Evolutionary conservation across 2,888 invertebrate genomes (phyloP).

Genomic region (Orthosia gracilis): DNA sequence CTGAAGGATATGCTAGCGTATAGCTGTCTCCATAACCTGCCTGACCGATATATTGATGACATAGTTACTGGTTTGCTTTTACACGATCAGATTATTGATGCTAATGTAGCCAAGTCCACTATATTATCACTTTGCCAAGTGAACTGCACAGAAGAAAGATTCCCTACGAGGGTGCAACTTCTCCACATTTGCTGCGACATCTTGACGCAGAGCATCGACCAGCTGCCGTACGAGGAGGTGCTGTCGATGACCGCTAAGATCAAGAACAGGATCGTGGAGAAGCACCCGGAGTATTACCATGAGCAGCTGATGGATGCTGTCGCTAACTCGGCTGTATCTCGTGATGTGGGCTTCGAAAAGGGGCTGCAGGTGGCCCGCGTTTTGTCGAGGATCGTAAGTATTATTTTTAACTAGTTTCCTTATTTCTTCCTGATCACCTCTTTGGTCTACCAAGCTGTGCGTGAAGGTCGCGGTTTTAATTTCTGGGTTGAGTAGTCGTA

Average conservation of each 20-base stretch:
- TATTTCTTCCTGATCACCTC: no score
- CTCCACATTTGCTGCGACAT: constrained; percentile 89
- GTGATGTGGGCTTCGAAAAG: constrained; percentile 88
- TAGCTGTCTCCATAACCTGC: constrained; percentile 86
- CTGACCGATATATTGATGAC: constrained; percentile 88
- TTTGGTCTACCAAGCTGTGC: no score
- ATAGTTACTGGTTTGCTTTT: constrained; percentile 89
- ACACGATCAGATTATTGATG: constrained; percentile 83
- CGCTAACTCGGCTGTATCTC: constrained; percentile 88
- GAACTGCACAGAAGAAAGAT: constrained; percentile 80
- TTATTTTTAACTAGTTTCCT: background rate
- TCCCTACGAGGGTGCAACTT: constrained; percentile 86
- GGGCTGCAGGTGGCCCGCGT: constrained; percentile 88
- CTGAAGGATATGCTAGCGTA: constrained; percentile 91
- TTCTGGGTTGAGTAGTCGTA: no score
- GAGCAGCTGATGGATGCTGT: constrained; percentile 91
- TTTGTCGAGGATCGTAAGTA: constrained; percentile 91
- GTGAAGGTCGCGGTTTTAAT: no score
- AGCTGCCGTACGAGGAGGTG: constrained; percentile 87
- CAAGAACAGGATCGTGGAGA: constrained; percentile 83
- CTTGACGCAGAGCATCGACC: constrained; percentile 84
- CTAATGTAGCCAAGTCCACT: constrained; percentile 88
- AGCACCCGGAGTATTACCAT: constrained; percentile 91
- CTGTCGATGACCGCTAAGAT: constrained; percentile 88
- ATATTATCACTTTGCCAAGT: constrained; percentile 91